Evolutionary conservation across 1,140 invertebrate species (phyloP), one percentile per base, ranked within the genome.

Genomic region (Macrostomum lignano): DNA sequence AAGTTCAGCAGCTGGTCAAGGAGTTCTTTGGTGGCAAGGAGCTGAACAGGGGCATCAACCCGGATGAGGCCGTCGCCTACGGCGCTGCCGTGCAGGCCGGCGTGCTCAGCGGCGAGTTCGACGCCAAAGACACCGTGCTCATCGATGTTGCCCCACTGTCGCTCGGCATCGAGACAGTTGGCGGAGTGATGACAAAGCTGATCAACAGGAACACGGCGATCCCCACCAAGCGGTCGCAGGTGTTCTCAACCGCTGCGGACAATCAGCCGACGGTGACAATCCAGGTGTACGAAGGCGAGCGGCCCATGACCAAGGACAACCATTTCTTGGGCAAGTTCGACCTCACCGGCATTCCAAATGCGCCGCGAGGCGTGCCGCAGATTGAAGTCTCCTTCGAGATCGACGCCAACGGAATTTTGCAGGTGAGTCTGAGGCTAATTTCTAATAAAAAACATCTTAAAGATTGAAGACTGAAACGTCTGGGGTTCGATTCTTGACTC

Each of bases 321-420:
- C 84, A 96, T 61, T 61, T 82, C 32, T 64, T 93, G 20, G 84
- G 84, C 37, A 93, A 94, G 58, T 98, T 98, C 56, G 88, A 96
- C 55, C 59, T 98, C 17, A 94, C 82, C 38, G 88, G 84, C 31
- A 88, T 98, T 41, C 86, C 88, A 40, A 84, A 84, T 23, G 84
- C 86, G 26, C 84, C 84, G 3, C 66, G 86, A 50, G 86, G 88
- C 37, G 81, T 96, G 25, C 84, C 86, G n/a, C 82, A 94, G 60
- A 93, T 94, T 50, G 81, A 93, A 61, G 84, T 96, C 2, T 91
- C 82, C 0, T 96, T 96, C 49, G 86, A 96, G 61, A 94, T 96
- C 45, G 88, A 96, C 48, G 86, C 84, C 24, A 94, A 96, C 50
- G 86, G 86, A 60, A 96, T 96, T 47, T 62, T 93, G 7, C 73